phyloP scores from a whole-genome alignment of 2,113 vertebrate species.

The Rhinolophus ferrumequinum region DNA sequence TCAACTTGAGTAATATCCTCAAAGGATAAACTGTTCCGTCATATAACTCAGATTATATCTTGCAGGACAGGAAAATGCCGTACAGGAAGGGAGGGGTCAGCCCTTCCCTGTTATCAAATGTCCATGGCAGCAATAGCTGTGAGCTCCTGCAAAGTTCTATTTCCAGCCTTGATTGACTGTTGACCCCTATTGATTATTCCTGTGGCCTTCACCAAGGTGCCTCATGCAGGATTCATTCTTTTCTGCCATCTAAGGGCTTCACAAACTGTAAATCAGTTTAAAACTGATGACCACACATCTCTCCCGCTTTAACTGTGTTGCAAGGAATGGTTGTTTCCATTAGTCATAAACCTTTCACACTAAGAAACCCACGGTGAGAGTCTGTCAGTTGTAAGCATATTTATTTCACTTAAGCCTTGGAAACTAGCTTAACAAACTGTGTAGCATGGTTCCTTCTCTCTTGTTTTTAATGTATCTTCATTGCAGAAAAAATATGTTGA shows the following conservation, averaged over 20 bases:
- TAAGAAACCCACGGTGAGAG: neutral
- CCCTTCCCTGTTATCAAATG: neutral
- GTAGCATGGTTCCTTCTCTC: neutral
- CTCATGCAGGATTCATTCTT: neutral
- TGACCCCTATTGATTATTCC: neutral
- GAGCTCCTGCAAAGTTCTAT: neutral
- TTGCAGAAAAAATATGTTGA: conserved; percentile 29
- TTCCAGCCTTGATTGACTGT: neutral
- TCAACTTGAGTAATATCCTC: neutral
- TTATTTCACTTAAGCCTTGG: conserved; percentile 22
- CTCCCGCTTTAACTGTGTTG: conserved; percentile 37
- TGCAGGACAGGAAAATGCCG: neutral
- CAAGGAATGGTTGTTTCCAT: neutral
- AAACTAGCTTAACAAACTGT: conserved; percentile 41
- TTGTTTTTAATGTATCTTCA: conserved; percentile 46
- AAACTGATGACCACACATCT: conserved; percentile 52
- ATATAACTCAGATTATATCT: neutral
- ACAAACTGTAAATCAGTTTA: conserved; percentile 60
- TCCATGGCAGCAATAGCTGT: neutral
- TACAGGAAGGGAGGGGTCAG: neutral
- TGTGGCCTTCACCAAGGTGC: neutral
- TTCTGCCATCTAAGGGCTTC: conserved; percentile 8
- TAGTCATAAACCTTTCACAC: conserved; percentile 8
- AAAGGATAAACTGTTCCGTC: neutral
- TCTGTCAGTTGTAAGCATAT: neutral